Evolutionary conservation across 1,140 invertebrate genomes (phyloP).

Genomic region (Pomphorhynchus laevis): DNA sequence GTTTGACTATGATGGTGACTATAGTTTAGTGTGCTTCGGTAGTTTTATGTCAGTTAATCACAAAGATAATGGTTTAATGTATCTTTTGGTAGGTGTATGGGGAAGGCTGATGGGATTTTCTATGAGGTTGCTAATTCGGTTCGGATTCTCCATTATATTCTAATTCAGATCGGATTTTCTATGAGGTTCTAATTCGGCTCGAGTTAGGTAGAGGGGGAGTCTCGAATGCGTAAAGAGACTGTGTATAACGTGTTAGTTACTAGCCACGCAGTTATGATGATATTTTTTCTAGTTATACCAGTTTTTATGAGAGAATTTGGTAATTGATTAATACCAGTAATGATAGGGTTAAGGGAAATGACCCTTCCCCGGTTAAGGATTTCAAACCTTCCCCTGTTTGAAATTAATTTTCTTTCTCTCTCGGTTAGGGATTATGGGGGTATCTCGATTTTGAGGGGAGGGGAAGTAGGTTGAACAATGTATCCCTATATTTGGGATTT

Average conservation of each 20-base stretch:
- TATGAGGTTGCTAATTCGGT: slow-evolving; percentile 30
- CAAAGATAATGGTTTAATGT: slow-evolving; percentile 36
- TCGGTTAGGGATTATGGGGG: slow-evolving; percentile 25
- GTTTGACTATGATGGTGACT: too few relatives aligned
- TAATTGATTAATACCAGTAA: slow-evolving; percentile 35
- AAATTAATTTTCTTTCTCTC: slow-evolving; percentile 27
- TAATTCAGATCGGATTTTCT: slow-evolving; percentile 28
- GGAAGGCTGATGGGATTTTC: slow-evolving; percentile 28
- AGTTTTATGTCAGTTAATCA: slow-evolving; percentile 32
- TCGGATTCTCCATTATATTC: too few relatives aligned
- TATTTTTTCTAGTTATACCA: slow-evolving; percentile 41
- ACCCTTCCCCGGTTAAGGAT: slow-evolving; percentile 37
- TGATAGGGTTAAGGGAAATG: slow-evolving; percentile 33
- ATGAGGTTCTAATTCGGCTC: slow-evolving; percentile 30
- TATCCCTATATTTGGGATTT: slow-evolving; percentile 33
- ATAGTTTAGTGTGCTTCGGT: too few relatives aligned
- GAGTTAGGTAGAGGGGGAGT: slow-evolving; percentile 27
- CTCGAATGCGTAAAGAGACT: slow-evolving; percentile 29
- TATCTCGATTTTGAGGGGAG: too few relatives aligned
- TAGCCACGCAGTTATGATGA: slow-evolving; percentile 34
- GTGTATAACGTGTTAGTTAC: slow-evolving; percentile 35
- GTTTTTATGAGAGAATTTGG: slow-evolving; percentile 39
- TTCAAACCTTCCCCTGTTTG: slow-evolving; percentile 35
- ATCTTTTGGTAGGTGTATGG: slow-evolving; percentile 33
- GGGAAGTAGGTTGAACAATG: slow-evolving; percentile 29